phyloP scores from a whole-genome alignment of 2,113 vertebrate genomes.

The Semnopithecus entellus region DNA sequence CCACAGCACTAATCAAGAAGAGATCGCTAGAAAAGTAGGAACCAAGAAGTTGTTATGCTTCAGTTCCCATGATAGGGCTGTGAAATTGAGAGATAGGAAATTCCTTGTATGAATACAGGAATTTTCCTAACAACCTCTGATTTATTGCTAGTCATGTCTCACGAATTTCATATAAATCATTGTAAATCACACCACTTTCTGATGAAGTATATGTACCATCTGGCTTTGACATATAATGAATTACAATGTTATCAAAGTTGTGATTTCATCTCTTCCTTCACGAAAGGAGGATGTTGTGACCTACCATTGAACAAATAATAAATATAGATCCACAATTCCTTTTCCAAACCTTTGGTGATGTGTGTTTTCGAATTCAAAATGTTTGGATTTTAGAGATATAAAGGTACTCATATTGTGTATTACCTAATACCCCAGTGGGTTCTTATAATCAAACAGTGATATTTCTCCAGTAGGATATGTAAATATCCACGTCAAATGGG shows the following conservation, averaged over 20 bases:
- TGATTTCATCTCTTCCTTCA: background rate
- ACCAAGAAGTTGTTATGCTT: background rate
- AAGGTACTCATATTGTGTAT: background rate
- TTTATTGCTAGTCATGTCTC: background rate
- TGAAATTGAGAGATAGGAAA: background rate
- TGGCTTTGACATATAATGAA: background rate
- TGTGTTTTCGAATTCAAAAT: background rate
- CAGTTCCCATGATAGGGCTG: background rate
- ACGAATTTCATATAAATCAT: background rate
- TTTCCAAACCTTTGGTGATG: background rate
- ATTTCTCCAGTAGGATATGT: constrained; percentile 1
- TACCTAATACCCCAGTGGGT: background rate
- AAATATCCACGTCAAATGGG: background rate
- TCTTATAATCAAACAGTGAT: background rate
- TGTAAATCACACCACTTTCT: background rate
- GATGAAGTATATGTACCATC: background rate
- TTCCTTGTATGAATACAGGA: background rate
- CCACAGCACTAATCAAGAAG: background rate
- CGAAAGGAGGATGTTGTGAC: background rate
- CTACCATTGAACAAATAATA: background rate
- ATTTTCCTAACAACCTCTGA: constrained; percentile 12
- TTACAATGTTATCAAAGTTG: background rate
- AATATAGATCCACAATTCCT: background rate
- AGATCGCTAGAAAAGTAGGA: background rate
- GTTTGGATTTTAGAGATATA: background rate